Percentiles rank a stretch among this genome's conserved stretches.
Evolutionary conservation across 2,113 vertebrate species (phyloP).

Genomic region (Microtus ochrogaster): DNA sequence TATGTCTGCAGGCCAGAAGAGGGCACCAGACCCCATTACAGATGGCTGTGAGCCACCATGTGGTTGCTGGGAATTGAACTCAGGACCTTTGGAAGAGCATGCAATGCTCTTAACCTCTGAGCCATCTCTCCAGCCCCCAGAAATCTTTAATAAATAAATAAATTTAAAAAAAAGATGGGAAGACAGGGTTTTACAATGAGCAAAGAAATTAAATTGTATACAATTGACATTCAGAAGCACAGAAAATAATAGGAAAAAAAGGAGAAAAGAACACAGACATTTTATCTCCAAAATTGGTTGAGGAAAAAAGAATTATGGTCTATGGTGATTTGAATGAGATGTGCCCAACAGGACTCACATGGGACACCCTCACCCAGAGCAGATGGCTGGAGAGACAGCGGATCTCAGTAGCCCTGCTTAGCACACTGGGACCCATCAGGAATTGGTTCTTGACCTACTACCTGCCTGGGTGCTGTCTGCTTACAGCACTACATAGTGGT

Average conservation of each 20-base stretch:
- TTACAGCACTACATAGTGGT: neutral
- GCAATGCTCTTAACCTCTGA: too few relatives aligned
- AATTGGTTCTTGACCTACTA: accelerated
- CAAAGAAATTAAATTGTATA: neutral
- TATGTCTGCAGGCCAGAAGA: too few relatives aligned
- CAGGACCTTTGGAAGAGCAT: too few relatives aligned
- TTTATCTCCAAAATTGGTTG: neutral
- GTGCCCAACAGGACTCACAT: too few relatives aligned
- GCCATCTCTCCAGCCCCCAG: too few relatives aligned
- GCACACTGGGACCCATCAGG: too few relatives aligned
- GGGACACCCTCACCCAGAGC: neutral
- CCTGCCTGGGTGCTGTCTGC: neutral
- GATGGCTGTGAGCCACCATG: too few relatives aligned
- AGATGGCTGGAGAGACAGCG: neutral
- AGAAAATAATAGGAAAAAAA: neutral
- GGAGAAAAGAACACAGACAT: neutral
- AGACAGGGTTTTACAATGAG: neutral
- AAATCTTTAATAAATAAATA: too few relatives aligned
- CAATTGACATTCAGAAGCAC: neutral
- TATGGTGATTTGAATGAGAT: neutral
- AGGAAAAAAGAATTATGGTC: neutral
- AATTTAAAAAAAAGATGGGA: too few relatives aligned
- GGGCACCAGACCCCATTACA: too few relatives aligned
- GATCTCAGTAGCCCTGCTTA: neutral
- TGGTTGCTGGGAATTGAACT: too few relatives aligned